Percentiles rank a stretch among this genome's conserved stretches.
These are phyloP conservation scores for Noturus placidus DNA, from an alignment of 2,113 vertebrate species.

Conservation along the genomic window DNA sequence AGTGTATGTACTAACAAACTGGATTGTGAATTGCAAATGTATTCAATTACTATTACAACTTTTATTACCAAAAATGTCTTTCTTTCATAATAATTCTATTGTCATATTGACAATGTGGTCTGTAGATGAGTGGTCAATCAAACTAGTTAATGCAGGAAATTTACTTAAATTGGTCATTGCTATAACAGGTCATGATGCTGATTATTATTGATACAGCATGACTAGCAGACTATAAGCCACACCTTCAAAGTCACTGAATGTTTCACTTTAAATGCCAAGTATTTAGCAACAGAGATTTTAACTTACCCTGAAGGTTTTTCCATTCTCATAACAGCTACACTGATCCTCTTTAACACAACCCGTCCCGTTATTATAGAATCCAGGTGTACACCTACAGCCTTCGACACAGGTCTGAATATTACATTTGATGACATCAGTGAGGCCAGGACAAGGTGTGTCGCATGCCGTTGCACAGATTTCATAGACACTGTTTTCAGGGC, in stretches of 20 bases:
- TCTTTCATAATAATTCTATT: too few relatives aligned
- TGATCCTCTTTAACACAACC: conserved; percentile 62
- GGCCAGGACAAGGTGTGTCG: conserved; percentile 59
- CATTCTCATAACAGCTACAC: conserved; percentile 73
- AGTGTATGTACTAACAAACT: background rate
- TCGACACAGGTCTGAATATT: conserved; percentile 59
- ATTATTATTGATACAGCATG: background rate
- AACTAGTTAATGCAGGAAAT: background rate
- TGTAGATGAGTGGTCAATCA: background rate
- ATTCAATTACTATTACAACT: background rate
- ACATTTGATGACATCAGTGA: conserved; percentile 47
- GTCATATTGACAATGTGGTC: too few relatives aligned
- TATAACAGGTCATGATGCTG: background rate
- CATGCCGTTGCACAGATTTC: conserved; percentile 68
- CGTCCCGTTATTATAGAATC: conserved; percentile 58
- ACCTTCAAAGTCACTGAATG: background rate
- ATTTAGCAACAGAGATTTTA: background rate
- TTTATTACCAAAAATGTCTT: too few relatives aligned
- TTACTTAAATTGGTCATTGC: background rate
- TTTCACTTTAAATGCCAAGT: background rate
- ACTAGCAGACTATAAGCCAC: background rate
- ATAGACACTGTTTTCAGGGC: conserved; percentile 72
- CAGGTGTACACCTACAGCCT: conserved; percentile 73
- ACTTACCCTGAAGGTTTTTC: conserved; percentile 69
- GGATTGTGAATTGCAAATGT: background rate